These are phyloP conservation scores for Sinodicranocentrus sp. DNA, from an alignment of 2,888 invertebrate species.

Conservation along the genomic window DNA sequence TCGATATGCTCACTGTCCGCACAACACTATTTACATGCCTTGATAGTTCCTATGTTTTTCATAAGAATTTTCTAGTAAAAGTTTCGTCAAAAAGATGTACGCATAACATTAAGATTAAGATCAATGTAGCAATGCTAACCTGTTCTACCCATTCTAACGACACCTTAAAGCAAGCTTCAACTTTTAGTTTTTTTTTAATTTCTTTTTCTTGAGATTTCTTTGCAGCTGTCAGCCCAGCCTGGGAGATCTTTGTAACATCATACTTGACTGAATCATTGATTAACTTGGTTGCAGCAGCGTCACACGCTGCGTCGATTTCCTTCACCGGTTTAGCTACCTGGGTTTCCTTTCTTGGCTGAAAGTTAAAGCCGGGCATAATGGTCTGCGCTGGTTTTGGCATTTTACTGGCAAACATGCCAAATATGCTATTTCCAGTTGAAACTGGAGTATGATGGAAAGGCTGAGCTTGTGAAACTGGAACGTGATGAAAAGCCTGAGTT, in stretches of 20 bases:
- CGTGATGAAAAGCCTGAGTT: not conserved
- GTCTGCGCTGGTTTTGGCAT: too few species aligned
- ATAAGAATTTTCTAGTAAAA: too few species aligned
- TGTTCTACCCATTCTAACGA: constrained; percentile 28
- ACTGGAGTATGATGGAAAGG: too few species aligned
- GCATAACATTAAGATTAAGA: constrained; percentile 19
- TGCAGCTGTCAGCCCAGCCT: constrained; percentile 39
- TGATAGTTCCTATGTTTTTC: constrained; percentile 17
- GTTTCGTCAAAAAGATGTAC: too few species aligned
- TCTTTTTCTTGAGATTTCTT: constrained; percentile 21
- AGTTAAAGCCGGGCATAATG: not conserved
- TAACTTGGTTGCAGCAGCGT: constrained; percentile 39
- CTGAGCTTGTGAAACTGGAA: not conserved
- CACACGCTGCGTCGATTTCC: constrained; percentile 54
- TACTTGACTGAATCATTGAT: constrained; percentile 42
- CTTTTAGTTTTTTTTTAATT: constrained; percentile 10
- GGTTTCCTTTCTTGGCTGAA: constrained; percentile 25
- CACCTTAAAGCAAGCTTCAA: constrained; percentile 19
- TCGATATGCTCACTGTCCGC: not conserved
- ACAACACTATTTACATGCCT: not conserved
- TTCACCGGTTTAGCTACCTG: constrained; percentile 9
- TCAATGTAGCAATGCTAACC: not conserved
- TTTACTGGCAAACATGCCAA: too few species aligned
- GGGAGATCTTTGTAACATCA: constrained; percentile 24
- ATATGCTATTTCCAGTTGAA: too few species aligned